phyloP scores from a whole-genome alignment of 2,888 invertebrate genomes.

The Digitonthophagus gazella region DNA sequence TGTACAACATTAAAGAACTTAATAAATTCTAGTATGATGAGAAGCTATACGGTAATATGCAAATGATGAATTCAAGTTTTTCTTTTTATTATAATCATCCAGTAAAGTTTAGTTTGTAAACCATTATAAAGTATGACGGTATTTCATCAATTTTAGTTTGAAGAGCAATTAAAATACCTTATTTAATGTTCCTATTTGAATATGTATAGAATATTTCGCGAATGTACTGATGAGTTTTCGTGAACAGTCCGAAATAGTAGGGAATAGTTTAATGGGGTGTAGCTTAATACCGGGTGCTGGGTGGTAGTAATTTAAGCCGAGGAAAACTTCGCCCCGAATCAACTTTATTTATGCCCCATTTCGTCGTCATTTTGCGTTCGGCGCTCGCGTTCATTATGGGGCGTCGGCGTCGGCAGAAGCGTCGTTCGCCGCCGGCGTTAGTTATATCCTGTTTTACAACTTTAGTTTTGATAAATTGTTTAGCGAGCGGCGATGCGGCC shows the following conservation, averaged over 20 bases:
- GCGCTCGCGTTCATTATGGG: conserved; percentile 26
- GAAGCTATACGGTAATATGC: too few relatives aligned
- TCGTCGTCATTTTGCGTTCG: conserved; percentile 32
- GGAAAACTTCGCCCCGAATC: conserved; percentile 35
- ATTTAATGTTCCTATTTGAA: neutral
- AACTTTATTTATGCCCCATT: conserved; percentile 16
- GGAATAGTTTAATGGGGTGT: neutral
- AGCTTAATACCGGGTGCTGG: neutral
- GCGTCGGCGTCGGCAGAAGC: conserved; percentile 2
- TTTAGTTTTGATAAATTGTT: conserved; percentile 30
- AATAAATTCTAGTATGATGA: too few relatives aligned
- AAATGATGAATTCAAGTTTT: too few relatives aligned
- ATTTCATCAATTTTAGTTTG: too few relatives aligned
- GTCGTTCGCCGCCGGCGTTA: conserved; percentile 20
- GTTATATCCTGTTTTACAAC: conserved; percentile 29
- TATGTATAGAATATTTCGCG: neutral
- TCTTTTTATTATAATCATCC: too few relatives aligned
- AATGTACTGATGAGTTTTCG: neutral
- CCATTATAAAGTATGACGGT: too few relatives aligned
- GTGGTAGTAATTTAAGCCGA: conserved; percentile 32
- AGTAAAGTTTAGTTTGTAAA: too few relatives aligned
- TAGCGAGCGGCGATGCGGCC: conserved; percentile 12
- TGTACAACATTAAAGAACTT: too few relatives aligned
- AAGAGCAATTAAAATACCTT: neutral
- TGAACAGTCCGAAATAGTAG: neutral